Evolutionary conservation across 2,888 invertebrate genomes (phyloP), one percentile per base, ranked within the genome.

Genomic region (Bimastos eiseni): DNA sequence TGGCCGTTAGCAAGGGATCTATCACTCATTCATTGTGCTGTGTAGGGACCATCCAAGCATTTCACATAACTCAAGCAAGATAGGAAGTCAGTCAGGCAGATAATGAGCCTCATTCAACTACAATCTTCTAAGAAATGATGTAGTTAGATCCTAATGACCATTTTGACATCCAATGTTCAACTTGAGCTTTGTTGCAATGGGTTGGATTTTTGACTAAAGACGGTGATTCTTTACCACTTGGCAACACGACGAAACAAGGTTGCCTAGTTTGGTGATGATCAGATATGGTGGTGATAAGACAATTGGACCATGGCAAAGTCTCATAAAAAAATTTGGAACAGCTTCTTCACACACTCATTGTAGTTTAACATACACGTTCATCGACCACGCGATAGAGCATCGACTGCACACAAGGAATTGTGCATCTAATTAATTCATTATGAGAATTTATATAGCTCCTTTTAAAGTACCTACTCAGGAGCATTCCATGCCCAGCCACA

Each of bases 81-180:
- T n/a, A 70, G 70, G 49, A 49, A 70, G 70, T 70, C 70, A n/a
- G 30, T 30, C 1, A 70, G 70, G n/a, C 70, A 70, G 70, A 70
- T n/a, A n/a, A n/a, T 70, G 70, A 70, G 70, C 70, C n/a, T 30
- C 70, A n/a, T 70, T 70, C 70, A 70, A 70, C 70, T 70, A n/a
- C n/a, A n/a, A n/a, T 70, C 70, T 70, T 70, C 70, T 70, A 70
- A 13, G 70, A 70, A 30, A 11, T 70, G 30, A 11, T 70, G 70
- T 8, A 41, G 41, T 70, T 70, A n/a, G 70, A 70, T n/a, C n/a
- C 70, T n/a, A n/a, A 0, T 30, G 30, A 6, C n/a, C 30, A 30
- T 30, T 70, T 6, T n/a, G 70, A 30, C 70, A n/a, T 70, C 70
- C 70, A 70, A n/a, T 11, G 11, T 49, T 49, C n/a, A n/a, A n/a